These are phyloP conservation scores for Xestia rhomboidea DNA, from an alignment of 2,888 invertebrate species.

Conservation along the genomic window DNA sequence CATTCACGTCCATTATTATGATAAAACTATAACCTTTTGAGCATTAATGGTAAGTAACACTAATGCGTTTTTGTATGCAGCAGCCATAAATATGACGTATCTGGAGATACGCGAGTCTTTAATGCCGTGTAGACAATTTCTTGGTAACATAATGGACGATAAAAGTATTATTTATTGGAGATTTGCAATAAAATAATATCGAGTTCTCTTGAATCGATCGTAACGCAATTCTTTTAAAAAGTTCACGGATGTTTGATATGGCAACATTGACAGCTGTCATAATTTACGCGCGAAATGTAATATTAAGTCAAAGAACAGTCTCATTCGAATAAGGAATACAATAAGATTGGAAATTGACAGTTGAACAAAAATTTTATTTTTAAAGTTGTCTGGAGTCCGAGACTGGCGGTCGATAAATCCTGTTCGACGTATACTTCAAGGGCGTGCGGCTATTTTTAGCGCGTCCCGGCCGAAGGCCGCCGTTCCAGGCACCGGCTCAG, in stretches of 20 bases:
- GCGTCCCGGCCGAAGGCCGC: constrained; percentile 82
- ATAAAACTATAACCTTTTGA: constrained; percentile 80
- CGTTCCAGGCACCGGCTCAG: constrained; percentile 70
- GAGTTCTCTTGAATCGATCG: constrained; percentile 23
- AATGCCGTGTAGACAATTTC: constrained; percentile 56
- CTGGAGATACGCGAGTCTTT: constrained; percentile 70
- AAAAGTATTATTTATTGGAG: constrained; percentile 48
- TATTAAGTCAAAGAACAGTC: constrained; percentile 52
- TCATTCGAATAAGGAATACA: constrained; percentile 56
- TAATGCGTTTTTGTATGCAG: constrained; percentile 85
- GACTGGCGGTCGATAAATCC: constrained; percentile 83
- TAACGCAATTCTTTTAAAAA: constrained; percentile 24
- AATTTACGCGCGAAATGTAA: constrained; percentile 52
- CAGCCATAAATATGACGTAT: constrained; percentile 84
- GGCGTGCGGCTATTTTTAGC: constrained; percentile 87
- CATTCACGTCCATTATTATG: constrained; percentile 75
- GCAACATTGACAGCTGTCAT: constrained; percentile 51
- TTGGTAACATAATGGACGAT: constrained; percentile 56
- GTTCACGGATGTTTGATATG: constrained; percentile 56
- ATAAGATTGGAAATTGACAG: constrained; percentile 62
- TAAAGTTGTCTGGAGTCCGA: constrained; percentile 65
- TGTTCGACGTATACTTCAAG: constrained; percentile 86
- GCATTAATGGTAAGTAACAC: constrained; percentile 80
- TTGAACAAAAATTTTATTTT: constrained; percentile 61
- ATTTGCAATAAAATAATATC: constrained; percentile 49